Evolutionary conservation across 30 jellyfish, hydroid and myxozoan genomes (phyloP), one percentile per base, ranked within the genome.

Genomic region (Cassiopea andromeda): DNA sequence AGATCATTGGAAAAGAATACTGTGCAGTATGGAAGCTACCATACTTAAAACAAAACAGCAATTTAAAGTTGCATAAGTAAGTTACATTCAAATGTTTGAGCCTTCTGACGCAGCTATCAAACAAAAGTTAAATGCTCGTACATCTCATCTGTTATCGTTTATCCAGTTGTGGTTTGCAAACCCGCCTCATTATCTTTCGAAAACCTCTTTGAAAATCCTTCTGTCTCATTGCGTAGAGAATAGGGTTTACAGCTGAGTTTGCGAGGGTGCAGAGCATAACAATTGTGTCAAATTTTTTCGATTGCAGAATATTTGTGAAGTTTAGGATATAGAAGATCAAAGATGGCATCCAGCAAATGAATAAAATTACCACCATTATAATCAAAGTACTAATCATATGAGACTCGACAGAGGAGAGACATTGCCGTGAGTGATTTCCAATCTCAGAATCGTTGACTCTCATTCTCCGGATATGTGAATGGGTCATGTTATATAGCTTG

Each of bases 151-250:
- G 38, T 27, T 27, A 27, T 27, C 38, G 38, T 27, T 27, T 27
- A 27, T 60, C 90, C 7, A 81, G 27, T 81, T 81, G 90, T 12
- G 46, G n/a, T 19, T 79, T 70, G 58, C 84, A 83, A 47, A 83
- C n/a, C 1, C 60, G 17, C 17, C 71, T 64, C 18, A 76, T 15
- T 15, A 87, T 78, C 82, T 77, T 49, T 49, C 84, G 84, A 84
- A 84, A 92, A 2, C 96, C 93, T 14, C 80, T 73, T n/a, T 90
- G 93, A 43, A 92, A 85, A 15, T 69, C 78, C 15, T 77, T 72
- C 44, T 92, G 98, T 46, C 98, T 69, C 85, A 86, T 19, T 16
- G 96, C 98, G 71, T 92, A 92, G 15, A 92, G 61, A 6, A 92
- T 69, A 45, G 98, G 98, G 78, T 92, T 92, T 5, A 92, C 77